Evolutionary conservation across 2,797 vertebrate species (phyloP), one percentile per base, ranked within the genome.

Genomic region (Linurgus olivaceus): DNA sequence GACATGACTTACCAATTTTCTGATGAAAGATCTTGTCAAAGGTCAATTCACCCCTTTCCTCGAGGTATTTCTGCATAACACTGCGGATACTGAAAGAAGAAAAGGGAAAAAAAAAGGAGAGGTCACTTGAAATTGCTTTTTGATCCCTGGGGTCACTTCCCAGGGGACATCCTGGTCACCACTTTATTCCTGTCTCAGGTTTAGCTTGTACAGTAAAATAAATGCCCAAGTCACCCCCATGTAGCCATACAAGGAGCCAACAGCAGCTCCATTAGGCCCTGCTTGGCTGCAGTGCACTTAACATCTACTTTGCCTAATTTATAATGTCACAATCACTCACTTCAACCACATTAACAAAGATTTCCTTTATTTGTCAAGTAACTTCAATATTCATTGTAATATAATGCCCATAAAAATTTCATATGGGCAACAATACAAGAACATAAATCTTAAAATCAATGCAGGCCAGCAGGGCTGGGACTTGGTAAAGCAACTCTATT

Each of bases 1-100:
- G 55, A 31, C 4, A 9, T 0, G 94, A 97, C 98, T 98, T 93
- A 99, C 99, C 99, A 26, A 99, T 99, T 97, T 98, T 99, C 98
- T 99, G 99, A 96, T 99, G 98, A 98, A 99, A 99, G 92, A 99
- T 99, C 98, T 99, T 99, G 98, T 99, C 99, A 3, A 99, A 99
- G 48, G 99, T 98, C 92, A 99, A 97, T 96, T 99, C 99, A 28
- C 99, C 98, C 96, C 99, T 98, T 89, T 99, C 99, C 96, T 99
- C 98, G 8, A 99, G 98, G 96, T 99, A 99, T 95, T 99, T 99
- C 98, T 99, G 99, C 99, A 99, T 99, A 95, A 99, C 99, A 25
- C 99, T 99, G 96, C 99, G 99, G 97, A 99, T 99, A 54, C 99
- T 99, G 96, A n/a, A 97, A 86, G 70, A 61, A 88, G 96, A 91